Evolutionary conservation across 2,113 vertebrate genomes (phyloP), one percentile per base, ranked within the genome.

Genomic region (Lota lota): DNA sequence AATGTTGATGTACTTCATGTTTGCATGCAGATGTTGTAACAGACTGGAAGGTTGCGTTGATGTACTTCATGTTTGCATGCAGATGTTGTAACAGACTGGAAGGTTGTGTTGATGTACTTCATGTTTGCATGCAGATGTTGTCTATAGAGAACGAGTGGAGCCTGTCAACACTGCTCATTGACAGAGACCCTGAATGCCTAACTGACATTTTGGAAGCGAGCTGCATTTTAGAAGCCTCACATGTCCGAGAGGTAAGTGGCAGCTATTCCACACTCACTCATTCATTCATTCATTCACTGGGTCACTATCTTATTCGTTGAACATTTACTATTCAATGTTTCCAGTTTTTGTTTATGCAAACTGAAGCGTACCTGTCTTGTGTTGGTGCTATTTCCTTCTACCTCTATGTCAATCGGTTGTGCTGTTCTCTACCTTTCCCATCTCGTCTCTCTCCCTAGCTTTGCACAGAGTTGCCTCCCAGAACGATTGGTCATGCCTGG

Each of bases 401-500:
- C 12, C 40, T 47, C 10, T 33, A 33, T 33, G 28, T 11, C 40
- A 11, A 47, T 47, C 40, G 10, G 12, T 47, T 47, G 40, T 47
- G 40, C 40, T 14, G 40, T 47, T 22, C 47, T 18, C 62, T 33
- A 5, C 24, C 21, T 51, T 24, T 4, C 54, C 4, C 54, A 1
- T 33, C 68, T 65, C 4, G 72, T 19, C 14, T 68, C 56, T 69
- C 14, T 22, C 53, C 53, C 16, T 75, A 94, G 93, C 82, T 94
- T 2, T 88, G 78, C n/a, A 80, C 82, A 36, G 89, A 91, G 71
- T 82, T 94, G 66, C 93, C 93, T 3, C 83, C 92, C 54, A 83
- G 91, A n/a, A 93, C 87, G 0, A 83, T 93, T 4, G 90, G 90
- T 47, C 70, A 85, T 67, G 59, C 73, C 1, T 94, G 93, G 92